Percentiles rank a stretch among this genome's conserved stretches.
phyloP scores from a whole-genome alignment of 2,797 vertebrate genomes.

The Holocentrus rufus region DNA sequence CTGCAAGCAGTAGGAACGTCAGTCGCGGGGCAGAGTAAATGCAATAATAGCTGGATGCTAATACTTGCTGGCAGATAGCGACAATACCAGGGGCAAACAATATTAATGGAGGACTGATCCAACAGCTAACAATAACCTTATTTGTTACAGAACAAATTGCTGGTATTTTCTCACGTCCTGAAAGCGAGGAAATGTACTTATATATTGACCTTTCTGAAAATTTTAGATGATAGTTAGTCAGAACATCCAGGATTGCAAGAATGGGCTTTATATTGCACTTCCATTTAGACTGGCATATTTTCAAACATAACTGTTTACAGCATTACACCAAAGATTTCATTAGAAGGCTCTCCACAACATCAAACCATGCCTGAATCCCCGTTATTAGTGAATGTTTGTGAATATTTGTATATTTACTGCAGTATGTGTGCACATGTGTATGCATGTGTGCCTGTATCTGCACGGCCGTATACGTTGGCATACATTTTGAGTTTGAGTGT shows the following conservation, averaged over 20 bases:
- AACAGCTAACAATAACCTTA: slow-evolving; percentile 53
- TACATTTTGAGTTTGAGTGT: slow-evolving; percentile 14
- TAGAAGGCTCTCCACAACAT: background rate
- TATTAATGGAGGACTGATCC: slow-evolving; percentile 57
- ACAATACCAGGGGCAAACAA: slow-evolving; percentile 53
- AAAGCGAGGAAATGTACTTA: background rate
- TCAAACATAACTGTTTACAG: no score
- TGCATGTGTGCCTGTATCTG: slow-evolving; percentile 25
- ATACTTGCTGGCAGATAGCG: slow-evolving; percentile 57
- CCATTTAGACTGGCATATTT: background rate
- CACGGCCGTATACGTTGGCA: slow-evolving; percentile 7
- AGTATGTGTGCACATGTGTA: slow-evolving; percentile 31
- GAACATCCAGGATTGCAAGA: background rate
- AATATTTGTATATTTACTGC: slow-evolving; percentile 16
- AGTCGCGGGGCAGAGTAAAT: slow-evolving; percentile 60
- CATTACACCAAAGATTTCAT: background rate
- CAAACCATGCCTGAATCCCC: background rate
- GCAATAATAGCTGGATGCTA: slow-evolving; percentile 66
- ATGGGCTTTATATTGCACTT: background rate
- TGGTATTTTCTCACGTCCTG: slow-evolving; percentile 25
- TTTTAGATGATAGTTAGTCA: background rate
- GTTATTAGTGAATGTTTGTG: background rate
- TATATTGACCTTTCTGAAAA: background rate
- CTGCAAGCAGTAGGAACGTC: slow-evolving; percentile 47
- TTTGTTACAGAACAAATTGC: slow-evolving; percentile 47